These are phyloP conservation scores for Scotopteryx bipunctaria DNA, from an alignment of 2,888 invertebrate genomes.

Conservation along the genomic window DNA sequence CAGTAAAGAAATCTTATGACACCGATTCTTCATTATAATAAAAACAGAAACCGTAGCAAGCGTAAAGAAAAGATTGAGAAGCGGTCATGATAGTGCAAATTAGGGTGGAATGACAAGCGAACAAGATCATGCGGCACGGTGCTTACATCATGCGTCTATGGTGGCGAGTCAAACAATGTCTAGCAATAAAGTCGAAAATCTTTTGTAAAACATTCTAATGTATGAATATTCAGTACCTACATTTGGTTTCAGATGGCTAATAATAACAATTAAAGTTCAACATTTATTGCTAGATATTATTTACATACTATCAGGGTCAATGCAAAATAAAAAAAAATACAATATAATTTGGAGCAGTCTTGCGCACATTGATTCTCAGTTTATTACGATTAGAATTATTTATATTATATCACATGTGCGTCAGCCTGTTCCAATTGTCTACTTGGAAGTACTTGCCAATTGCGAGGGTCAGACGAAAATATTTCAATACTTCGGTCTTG, in stretches of 20 bases:
- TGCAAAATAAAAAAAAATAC: constrained; percentile 34
- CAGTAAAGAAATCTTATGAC: constrained; percentile 60
- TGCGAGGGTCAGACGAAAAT: constrained; percentile 16
- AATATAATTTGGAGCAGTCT: constrained; percentile 23
- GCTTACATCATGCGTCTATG: constrained; percentile 48
- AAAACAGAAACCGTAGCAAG: constrained; percentile 55
- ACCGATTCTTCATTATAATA: constrained; percentile 73
- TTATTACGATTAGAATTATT: background rate
- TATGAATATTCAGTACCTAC: background rate
- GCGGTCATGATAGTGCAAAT: constrained; percentile 65
- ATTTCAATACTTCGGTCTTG: constrained; percentile 7
- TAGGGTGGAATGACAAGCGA: constrained; percentile 61
- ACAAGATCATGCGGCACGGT: constrained; percentile 56
- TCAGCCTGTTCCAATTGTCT: constrained; percentile 19
- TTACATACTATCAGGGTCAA: constrained; percentile 24
- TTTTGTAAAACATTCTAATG: background rate
- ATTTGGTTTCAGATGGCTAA: background rate
- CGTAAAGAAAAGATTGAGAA: constrained; percentile 59
- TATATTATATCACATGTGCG: constrained; percentile 10
- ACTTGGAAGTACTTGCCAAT: constrained; percentile 27
- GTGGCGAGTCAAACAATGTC: constrained; percentile 40
- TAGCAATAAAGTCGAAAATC: constrained; percentile 22
- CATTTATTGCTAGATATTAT: constrained; percentile 30
- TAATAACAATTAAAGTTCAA: constrained; percentile 8
- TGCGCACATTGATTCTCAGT: constrained; percentile 18